These are phyloP conservation scores for Bombylius major DNA, from an alignment of 2,888 invertebrate species.

Conservation along the genomic window DNA sequence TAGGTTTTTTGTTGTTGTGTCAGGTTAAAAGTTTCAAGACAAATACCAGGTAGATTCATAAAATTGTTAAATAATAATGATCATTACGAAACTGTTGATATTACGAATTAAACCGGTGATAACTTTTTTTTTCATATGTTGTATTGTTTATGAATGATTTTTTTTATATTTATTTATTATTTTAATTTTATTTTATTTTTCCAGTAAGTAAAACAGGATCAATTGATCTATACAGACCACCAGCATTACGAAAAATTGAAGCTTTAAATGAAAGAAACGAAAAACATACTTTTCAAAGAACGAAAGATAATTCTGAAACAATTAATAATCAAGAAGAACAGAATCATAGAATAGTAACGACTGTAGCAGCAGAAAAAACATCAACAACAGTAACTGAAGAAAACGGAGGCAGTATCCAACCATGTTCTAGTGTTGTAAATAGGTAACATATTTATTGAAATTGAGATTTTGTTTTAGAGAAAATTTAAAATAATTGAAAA, in stretches of 20 bases:
- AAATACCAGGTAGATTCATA: too few species aligned
- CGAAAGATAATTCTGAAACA: neutral
- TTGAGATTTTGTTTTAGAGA: too few species aligned
- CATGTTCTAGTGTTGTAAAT: neutral
- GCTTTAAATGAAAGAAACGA: neutral
- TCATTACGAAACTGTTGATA: too few species aligned
- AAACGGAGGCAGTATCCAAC: conserved; percentile 14
- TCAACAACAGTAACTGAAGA: conserved; percentile 28
- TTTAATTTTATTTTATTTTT: conserved; percentile 4
- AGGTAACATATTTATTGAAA: neutral
- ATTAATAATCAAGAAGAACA: neutral
- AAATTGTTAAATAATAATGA: too few species aligned
- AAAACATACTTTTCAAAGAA: neutral
- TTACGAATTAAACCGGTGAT: too few species aligned
- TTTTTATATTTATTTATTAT: too few species aligned
- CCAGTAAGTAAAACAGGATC: conserved; percentile 30
- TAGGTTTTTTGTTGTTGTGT: too few species aligned
- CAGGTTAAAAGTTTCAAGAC: too few species aligned
- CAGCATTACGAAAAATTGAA: conserved; percentile 33
- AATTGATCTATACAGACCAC: conserved; percentile 42
- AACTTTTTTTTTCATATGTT: too few species aligned
- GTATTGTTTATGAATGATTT: too few species aligned
- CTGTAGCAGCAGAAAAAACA: conserved; percentile 21
- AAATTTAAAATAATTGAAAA: neutral
- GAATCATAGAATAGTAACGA: conserved; percentile 17